Percentiles rank a stretch among this genome's conserved stretches.
These are phyloP conservation scores for Acropternis orthonyx DNA, from an alignment of 2,797 vertebrate genomes.

Conservation along the genomic window DNA sequence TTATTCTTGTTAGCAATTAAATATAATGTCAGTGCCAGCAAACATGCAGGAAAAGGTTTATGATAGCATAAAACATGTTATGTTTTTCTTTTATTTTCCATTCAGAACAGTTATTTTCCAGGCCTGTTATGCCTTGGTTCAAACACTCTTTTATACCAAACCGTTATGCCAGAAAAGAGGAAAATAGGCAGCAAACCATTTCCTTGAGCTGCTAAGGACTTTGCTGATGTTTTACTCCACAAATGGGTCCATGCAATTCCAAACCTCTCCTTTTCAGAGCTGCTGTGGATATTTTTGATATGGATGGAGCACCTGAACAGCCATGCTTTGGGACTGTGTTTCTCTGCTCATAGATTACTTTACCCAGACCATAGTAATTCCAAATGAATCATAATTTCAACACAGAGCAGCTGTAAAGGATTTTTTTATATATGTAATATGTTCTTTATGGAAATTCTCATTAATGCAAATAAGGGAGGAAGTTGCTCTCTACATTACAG, in stretches of 20 bases:
- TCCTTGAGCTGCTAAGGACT: conserved; percentile 4
- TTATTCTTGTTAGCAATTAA: conserved; percentile 27
- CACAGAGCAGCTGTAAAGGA: conserved; percentile 26
- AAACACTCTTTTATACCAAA: not conserved
- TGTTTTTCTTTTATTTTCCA: conserved; percentile 4
- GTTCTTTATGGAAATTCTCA: conserved; percentile 63
- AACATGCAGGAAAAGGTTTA: conserved; percentile 38
- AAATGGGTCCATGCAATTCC: not conserved
- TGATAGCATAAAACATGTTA: not conserved
- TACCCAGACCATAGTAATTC: not conserved
- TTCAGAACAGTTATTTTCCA: not conserved
- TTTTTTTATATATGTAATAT: conserved; percentile 36
- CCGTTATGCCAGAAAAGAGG: not conserved
- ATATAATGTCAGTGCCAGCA: not conserved
- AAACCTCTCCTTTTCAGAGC: not conserved
- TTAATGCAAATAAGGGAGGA: conserved; percentile 59
- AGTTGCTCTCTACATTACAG: conserved; percentile 37
- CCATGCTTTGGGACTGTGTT: not conserved
- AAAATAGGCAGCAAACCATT: not conserved
- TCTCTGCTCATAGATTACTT: not conserved
- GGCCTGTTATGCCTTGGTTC: not conserved
- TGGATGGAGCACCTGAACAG: not conserved
- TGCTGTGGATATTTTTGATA: not conserved
- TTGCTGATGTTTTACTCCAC: not conserved
- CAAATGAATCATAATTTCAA: conserved; percentile 37